A percentile compares a stretch with the other conserved stretches of the same genome.
Evolutionary conservation across 92 coral and sea anemone species (phyloP).

Genomic region (Epizoanthus fatuus): DNA sequence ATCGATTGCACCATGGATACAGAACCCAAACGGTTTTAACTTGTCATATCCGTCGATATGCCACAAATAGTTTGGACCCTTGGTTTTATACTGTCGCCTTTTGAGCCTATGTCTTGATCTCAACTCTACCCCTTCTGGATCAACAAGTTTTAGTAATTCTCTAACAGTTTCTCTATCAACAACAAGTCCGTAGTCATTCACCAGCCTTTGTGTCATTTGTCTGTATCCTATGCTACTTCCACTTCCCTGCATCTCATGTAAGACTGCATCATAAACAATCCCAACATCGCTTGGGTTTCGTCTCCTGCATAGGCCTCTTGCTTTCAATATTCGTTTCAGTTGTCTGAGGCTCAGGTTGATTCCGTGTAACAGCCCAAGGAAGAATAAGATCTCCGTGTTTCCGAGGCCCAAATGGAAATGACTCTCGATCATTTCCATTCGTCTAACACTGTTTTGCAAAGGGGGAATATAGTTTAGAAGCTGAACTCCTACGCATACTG

Average conservation of each 20-base stretch:
- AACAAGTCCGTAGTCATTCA: constrained; percentile 41
- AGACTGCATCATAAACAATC: constrained; percentile 46
- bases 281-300: constrained; percentile 32
- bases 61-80: constrained; percentile 72
- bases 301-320: constrained; percentile 40
- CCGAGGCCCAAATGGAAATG: neutral
- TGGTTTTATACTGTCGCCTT: constrained; percentile 32
- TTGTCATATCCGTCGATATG: constrained; percentile 63
- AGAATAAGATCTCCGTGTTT: constrained; percentile 36
- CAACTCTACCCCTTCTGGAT: constrained; percentile 63
- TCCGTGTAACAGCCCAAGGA: constrained; percentile 53
- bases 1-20: constrained; percentile 65
- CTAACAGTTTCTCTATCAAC: constrained; percentile 51
- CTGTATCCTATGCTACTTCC: constrained; percentile 73
- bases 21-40: constrained; percentile 56
- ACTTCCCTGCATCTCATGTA: constrained; percentile 62
- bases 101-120: constrained; percentile 42
- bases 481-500: too few species aligned
- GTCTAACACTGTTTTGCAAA: too few species aligned
- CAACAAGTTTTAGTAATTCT: constrained; percentile 42
- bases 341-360: constrained; percentile 58
- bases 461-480: too few species aligned
- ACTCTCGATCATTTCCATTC: too few species aligned
- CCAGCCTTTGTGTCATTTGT: constrained; percentile 69
- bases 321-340: constrained; percentile 56